Evolutionary conservation across 2,113 vertebrate species (phyloP).

Genomic region (Megaptera novaeangliae): DNA sequence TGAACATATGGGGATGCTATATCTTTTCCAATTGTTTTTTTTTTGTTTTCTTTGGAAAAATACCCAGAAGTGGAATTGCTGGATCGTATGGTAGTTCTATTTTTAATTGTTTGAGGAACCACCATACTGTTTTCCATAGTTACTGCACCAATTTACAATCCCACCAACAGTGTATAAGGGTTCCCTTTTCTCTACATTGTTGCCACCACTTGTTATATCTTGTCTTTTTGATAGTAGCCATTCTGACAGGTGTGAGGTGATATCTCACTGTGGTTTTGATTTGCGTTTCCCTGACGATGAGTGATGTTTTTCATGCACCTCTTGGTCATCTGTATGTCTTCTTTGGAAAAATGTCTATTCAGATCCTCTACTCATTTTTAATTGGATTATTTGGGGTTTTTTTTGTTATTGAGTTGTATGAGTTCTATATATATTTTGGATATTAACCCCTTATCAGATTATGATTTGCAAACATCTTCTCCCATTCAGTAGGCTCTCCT

Average conservation of each 20-base stretch:
- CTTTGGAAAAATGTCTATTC: neutral
- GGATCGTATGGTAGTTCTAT: neutral
- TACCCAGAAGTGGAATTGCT: neutral
- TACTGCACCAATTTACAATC: neutral
- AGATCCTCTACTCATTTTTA: neutral
- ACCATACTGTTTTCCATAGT: neutral
- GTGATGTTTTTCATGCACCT: neutral
- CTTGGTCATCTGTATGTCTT: neutral
- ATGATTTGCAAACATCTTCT: neutral
- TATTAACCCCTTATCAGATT: neutral
- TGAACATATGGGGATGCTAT: neutral
- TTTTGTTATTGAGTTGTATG: neutral
- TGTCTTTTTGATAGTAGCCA: neutral
- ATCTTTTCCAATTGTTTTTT: neutral
- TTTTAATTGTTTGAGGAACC: neutral
- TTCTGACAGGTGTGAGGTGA: neutral
- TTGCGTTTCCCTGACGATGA: neutral
- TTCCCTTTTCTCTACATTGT: neutral
- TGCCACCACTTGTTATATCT: neutral
- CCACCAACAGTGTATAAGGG: neutral
- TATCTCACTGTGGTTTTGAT: neutral
- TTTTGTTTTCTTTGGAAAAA: neutral
- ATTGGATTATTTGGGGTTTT: neutral
- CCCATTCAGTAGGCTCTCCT: neutral
- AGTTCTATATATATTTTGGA: neutral